Evolutionary conservation across 2,113 vertebrate genomes (phyloP).

Genomic region (Merops nubicus): DNA sequence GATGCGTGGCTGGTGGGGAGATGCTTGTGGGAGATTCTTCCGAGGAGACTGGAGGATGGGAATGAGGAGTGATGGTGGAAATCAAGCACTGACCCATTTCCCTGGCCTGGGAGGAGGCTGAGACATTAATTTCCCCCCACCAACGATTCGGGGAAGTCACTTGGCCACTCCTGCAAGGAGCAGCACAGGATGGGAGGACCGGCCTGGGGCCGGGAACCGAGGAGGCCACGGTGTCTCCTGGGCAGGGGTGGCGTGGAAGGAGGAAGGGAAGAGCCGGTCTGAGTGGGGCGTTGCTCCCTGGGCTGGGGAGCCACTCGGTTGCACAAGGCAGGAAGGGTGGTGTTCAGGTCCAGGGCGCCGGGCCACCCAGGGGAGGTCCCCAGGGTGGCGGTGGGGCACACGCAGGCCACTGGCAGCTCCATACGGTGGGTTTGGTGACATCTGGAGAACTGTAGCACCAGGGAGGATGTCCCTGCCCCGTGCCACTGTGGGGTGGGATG

Average conservation of each 20-base stretch:
- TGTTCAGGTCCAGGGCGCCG: background rate
- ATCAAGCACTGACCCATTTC: accelerated
- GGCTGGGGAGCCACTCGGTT: background rate
- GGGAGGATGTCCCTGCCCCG: background rate
- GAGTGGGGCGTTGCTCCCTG: background rate
- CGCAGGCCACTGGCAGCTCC: background rate
- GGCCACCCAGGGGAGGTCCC: background rate
- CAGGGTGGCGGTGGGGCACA: accelerated
- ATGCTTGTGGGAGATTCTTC: background rate
- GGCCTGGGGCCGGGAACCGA: background rate
- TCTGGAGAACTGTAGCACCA: background rate
- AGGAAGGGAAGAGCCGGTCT: background rate
- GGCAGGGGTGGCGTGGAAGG: accelerated
- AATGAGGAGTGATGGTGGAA: background rate
- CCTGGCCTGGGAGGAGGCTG: background rate
- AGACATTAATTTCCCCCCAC: background rate
- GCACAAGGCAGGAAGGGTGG: slow-evolving; percentile 51
- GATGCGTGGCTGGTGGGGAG: background rate
- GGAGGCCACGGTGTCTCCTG: background rate
- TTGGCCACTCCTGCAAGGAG: background rate
- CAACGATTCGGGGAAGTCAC: background rate
- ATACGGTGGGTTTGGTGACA: background rate
- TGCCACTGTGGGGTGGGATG: background rate
- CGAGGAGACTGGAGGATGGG: background rate
- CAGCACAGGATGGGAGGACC: slow-evolving; percentile 22